A percentile compares a stretch with the other conserved stretches of the same genome.
Evolutionary conservation across 1,140 invertebrate species (phyloP).

Genomic region (Cherax quadricarinatus): DNA sequence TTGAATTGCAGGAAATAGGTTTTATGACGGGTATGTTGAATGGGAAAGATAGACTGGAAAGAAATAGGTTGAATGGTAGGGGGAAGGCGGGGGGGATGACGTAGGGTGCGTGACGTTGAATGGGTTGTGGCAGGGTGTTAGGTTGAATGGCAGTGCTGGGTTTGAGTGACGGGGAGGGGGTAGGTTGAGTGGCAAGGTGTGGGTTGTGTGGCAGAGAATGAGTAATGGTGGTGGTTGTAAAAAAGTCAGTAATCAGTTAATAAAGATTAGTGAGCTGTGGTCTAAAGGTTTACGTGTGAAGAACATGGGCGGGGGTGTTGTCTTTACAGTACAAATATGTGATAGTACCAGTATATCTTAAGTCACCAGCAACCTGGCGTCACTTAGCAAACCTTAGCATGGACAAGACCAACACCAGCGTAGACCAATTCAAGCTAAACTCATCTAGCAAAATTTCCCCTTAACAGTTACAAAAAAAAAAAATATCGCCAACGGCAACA

Average conservation of each 20-base stretch:
- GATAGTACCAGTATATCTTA: conserved; percentile 3
- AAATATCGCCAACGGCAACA: too few relatives aligned
- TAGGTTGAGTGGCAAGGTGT: background rate
- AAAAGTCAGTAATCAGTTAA: too few relatives aligned
- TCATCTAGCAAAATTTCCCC: too few relatives aligned
- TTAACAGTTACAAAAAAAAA: too few relatives aligned
- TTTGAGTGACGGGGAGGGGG: background rate
- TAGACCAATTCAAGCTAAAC: background rate
- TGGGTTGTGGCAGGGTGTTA: background rate
- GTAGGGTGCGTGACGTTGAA: background rate
- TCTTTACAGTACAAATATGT: conserved; percentile 56
- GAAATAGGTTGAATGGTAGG: background rate
- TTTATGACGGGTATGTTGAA: background rate
- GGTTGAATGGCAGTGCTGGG: background rate
- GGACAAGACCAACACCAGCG: background rate
- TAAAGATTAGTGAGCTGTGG: background rate
- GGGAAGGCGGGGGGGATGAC: too few relatives aligned
- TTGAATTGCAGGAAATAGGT: too few relatives aligned
- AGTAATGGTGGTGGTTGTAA: background rate
- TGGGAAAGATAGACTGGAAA: background rate
- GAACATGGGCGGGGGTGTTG: conserved; percentile 20
- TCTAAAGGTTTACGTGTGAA: background rate
- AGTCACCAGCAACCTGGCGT: background rate
- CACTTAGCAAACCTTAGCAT: background rate
- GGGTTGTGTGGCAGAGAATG: background rate